These are phyloP conservation scores for Dione juno DNA, from an alignment of 2,888 invertebrate species.

Conservation along the genomic window DNA sequence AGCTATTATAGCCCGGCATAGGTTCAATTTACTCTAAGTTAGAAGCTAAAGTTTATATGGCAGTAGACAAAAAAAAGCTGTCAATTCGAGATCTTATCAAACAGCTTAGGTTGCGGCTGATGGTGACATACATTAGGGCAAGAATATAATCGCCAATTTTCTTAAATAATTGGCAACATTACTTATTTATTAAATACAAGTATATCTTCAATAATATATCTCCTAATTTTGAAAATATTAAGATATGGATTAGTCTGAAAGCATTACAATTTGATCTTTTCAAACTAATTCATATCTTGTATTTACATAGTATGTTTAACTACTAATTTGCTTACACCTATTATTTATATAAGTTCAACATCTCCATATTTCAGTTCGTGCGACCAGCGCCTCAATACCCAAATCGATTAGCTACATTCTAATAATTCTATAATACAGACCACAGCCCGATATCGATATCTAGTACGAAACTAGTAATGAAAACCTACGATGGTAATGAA, in stretches of 20 bases:
- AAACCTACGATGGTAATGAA: conserved; percentile 49
- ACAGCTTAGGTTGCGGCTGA: conserved; percentile 59
- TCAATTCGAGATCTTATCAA: conserved; percentile 72
- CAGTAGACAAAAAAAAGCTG: conserved; percentile 75
- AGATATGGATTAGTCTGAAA: conserved; percentile 2
- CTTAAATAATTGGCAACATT: conserved; percentile 21
- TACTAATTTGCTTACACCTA: neutral
- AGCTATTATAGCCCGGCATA: conserved; percentile 53
- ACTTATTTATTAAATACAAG: neutral
- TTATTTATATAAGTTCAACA: conserved; percentile 22
- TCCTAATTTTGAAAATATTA: neutral
- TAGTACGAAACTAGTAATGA: conserved; percentile 48
- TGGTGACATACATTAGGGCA: conserved; percentile 43
- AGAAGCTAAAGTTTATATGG: conserved; percentile 65
- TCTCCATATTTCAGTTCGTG: conserved; percentile 50
- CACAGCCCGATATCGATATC: conserved; percentile 63
- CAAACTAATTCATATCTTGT: conserved; percentile 18
- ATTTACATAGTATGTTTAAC: conserved; percentile 1
- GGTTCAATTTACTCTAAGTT: conserved; percentile 60
- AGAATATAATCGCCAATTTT: conserved; percentile 46
- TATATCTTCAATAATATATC: neutral
- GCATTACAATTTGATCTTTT: neutral
- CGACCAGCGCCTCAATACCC: conserved; percentile 66
- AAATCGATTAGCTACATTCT: conserved; percentile 45
- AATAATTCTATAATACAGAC: conserved; percentile 54